Evolutionary conservation across 2,888 invertebrate genomes (phyloP), one percentile per base, ranked within the genome.

Genomic region (Agrochola lychnidis): DNA sequence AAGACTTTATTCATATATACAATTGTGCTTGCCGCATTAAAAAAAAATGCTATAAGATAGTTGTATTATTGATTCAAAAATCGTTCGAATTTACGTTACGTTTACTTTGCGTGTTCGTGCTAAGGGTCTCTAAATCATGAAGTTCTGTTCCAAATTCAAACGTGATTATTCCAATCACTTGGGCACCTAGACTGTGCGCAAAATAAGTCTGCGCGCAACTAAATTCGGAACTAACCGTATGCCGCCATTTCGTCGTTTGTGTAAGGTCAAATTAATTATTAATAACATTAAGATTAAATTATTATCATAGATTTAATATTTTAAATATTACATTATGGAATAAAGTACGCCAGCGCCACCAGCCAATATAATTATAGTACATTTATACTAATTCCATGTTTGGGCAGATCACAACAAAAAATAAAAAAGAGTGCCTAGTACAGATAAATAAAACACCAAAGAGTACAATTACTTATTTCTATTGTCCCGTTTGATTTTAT

Each of bases 401-500:
- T 10, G 10, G 0, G 19, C 3, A 2, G 40, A 7, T 12, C 56
- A 40, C 12, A 42, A 59, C 9, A 53, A 67, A 78, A 62, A 22
- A 42, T 40, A 45, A 48, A 63, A 53, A 64, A 62, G 57, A 56
- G 71, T 70, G 71, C 25, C 64, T 69, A 84, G 57, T 51, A 64
- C n/a, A 79, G 63, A 75, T 62, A 70, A 62, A 76, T 79, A 79
- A 84, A 84, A 73, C 40, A 79, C 76, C 79, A 74, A 86, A 79
- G 70, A 76, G 76, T 79, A 76, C 57, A 86, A 79, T 83, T 78
- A 73, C 70, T 67, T 72, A 84, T 79, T 81, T 81, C 74, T 71
- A 76, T 78, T 85, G 83, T 83, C 67, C 72, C 40, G 68, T 86
- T 88, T 88, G 82, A 84, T 86, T 86, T 80, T 84, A 69, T 82